A percentile compares a stretch with the other conserved stretches of the same genome.
Conservation (phyloP, 2,113 vertebrate genomes). For the Sinocyclocheilus anophthalmus region DNA sequence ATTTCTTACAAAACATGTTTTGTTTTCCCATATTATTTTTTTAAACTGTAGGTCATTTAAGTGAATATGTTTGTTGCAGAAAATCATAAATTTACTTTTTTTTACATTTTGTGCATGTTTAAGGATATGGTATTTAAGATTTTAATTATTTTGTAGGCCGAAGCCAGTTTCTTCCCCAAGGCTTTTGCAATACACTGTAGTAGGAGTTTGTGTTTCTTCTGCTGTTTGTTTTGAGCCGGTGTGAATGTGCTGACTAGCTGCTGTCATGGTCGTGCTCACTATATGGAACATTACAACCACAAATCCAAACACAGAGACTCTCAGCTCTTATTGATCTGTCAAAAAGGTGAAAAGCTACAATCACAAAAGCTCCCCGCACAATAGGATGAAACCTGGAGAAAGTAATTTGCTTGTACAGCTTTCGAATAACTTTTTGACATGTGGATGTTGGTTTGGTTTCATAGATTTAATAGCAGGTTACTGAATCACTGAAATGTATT, state of each 20-base stretch:
- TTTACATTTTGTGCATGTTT: background rate
- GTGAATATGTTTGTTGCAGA: background rate
- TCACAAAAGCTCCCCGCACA: slow-evolving; percentile 25
- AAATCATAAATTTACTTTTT: background rate
- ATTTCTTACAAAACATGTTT: too few relatives aligned
- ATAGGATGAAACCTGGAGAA: slow-evolving; percentile 40
- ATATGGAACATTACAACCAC: slow-evolving; percentile 21
- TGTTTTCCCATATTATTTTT: too few relatives aligned
- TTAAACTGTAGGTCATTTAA: background rate
- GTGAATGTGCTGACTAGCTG: slow-evolving; percentile 22
- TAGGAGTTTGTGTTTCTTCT: background rate
- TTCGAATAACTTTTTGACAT: slow-evolving; percentile 23
- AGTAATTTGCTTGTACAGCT: slow-evolving; percentile 30
- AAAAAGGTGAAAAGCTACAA: slow-evolving; percentile 35
- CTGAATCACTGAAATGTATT: slow-evolving; percentile 23
- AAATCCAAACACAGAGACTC: slow-evolving; percentile 3
- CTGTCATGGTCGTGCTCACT: slow-evolving; percentile 4
- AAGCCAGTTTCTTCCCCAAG: background rate
- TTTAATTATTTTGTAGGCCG: background rate
- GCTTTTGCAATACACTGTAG: background rate
- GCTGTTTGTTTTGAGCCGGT: background rate
- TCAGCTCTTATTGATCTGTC: slow-evolving; percentile 49
- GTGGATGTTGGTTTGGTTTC: slow-evolving; percentile 25
- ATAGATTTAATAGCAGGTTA: slow-evolving; percentile 40
- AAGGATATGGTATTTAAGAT: background rate